These are phyloP conservation scores for Disparrhopalites patrizii DNA, from an alignment of 2,888 invertebrate genomes.

Conservation along the genomic window DNA sequence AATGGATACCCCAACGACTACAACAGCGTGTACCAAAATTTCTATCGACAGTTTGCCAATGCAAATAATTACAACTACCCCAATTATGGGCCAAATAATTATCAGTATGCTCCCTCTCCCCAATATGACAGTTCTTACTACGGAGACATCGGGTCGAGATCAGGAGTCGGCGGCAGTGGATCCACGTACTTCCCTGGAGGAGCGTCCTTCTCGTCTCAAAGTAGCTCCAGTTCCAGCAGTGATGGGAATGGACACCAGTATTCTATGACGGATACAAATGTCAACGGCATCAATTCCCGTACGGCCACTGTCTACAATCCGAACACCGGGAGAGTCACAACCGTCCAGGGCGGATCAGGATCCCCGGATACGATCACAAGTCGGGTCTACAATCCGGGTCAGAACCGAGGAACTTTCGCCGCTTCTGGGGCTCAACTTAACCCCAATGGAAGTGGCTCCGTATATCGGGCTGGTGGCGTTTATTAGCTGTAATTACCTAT, in stretches of 20 bases:
- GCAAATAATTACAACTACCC: conserved; percentile 1
- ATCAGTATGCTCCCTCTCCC: not conserved
- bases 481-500: not conserved
- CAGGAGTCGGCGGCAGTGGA: not conserved
- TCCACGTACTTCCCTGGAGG: not conserved
- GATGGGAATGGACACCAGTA: not conserved
- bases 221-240: not conserved
- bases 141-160: not conserved
- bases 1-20: conserved; percentile 2
- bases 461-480: conserved; percentile 29
- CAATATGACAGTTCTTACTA: not conserved
- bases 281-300: conserved; percentile 24
- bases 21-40: not conserved
- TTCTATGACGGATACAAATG: conserved; percentile 13
- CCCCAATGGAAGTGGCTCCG: conserved; percentile 29
- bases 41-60: not conserved
- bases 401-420: conserved; percentile 31
- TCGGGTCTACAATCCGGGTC: conserved; percentile 12
- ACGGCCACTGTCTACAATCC: conserved; percentile 16
- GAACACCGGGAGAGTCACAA: conserved; percentile 32
- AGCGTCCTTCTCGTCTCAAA: too few species aligned
- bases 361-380: conserved; percentile 27
- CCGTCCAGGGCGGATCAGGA: conserved; percentile 30
- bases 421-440: conserved; percentile 28
- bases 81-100: not conserved